Conservation (phyloP, 2,113 vertebrate species). For the Helogale parvula region DNA sequence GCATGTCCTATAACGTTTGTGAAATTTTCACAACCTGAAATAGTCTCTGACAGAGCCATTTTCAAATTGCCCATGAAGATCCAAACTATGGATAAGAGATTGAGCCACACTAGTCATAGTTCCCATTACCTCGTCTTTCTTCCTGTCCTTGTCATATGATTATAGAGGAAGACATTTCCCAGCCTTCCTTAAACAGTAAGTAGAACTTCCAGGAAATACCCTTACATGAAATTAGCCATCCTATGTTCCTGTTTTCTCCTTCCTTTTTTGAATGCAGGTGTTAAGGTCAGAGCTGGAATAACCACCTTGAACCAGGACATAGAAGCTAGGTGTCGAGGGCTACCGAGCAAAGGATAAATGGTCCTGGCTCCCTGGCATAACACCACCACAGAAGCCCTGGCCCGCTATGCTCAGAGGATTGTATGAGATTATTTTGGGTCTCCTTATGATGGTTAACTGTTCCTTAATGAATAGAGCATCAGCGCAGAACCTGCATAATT, state of each 20-base stretch:
- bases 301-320: background rate
- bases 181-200: background rate
- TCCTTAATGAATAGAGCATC: background rate
- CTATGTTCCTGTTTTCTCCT: background rate
- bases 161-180: background rate
- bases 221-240: background rate
- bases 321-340: background rate
- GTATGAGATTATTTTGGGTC: background rate
- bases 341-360: background rate
- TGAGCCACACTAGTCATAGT: too few relatives aligned
- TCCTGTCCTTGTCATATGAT: background rate
- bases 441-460: background rate
- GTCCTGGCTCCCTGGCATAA: background rate
- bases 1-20: conserved; percentile 26
- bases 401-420: background rate
- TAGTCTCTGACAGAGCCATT: conserved; percentile 38
- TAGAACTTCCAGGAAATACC: background rate
- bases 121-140: background rate
- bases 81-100: background rate
- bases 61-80: conserved; percentile 49
- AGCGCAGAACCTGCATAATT: background rate
- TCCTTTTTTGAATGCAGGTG: background rate
- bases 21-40: conserved; percentile 35
- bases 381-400: accelerated
- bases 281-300: background rate